Conservation (phyloP, 2,113 vertebrate genomes). For the Rhea pennata region DNA sequence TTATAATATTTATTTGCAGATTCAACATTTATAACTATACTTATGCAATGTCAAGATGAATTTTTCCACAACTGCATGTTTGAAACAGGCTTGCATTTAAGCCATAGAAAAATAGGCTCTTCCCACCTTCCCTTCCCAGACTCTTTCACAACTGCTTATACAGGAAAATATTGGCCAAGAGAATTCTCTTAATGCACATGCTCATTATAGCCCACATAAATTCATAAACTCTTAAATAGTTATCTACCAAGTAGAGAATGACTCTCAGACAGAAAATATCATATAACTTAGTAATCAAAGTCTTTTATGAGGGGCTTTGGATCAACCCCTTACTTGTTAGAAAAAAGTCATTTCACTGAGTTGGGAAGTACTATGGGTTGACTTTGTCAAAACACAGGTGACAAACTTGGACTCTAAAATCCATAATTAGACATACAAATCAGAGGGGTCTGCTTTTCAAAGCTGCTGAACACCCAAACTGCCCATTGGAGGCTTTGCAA, state of each 20-base stretch:
- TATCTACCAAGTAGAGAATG: not conserved
- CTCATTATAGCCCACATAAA: not conserved
- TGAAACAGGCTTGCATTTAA: slow-evolving; percentile 4
- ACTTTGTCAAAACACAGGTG: slow-evolving; percentile 4
- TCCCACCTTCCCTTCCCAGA: slow-evolving; percentile 18
- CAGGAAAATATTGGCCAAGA: not conserved
- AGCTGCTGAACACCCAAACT: not conserved
- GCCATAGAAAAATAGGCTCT: slow-evolving; percentile 1
- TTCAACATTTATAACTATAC: not conserved
- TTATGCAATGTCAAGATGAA: not conserved
- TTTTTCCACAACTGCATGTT: not conserved
- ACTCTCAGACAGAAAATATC: slow-evolving; percentile 4
- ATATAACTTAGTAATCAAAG: not conserved
- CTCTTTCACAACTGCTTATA: slow-evolving; percentile 41
- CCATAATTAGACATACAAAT: not conserved
- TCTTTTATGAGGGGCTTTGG: not conserved
- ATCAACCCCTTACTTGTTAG: not conserved
- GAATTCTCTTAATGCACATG: not conserved
- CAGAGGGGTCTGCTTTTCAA: not conserved
- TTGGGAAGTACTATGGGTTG: not conserved
- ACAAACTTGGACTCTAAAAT: not conserved
- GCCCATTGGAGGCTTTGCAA: not conserved
- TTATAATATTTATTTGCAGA: slow-evolving; percentile 5
- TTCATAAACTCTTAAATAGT: not conserved
- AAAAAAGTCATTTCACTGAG: not conserved